phyloP scores from a whole-genome alignment of 2,888 invertebrate species.

The Abrostola triplasia region DNA sequence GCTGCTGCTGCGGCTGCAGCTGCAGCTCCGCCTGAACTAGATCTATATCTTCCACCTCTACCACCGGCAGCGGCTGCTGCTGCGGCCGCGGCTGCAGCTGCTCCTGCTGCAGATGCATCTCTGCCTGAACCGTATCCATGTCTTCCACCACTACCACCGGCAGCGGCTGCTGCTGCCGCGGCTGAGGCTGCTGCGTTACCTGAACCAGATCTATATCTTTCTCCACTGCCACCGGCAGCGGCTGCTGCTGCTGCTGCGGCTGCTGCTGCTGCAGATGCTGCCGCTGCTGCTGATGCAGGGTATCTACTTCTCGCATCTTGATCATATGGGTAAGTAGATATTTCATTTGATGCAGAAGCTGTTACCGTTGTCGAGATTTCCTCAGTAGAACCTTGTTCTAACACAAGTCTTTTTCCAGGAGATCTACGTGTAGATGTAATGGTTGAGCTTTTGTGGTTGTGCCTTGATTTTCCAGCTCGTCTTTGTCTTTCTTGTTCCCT shows the following conservation, averaged over 20 bases:
- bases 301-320: constrained; percentile 5
- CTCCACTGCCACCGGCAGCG: constrained; percentile 7
- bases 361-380: constrained; percentile 3
- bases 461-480: too few relatives aligned
- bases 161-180: constrained; percentile 17
- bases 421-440: too few relatives aligned
- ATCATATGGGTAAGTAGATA: background rate
- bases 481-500: background rate
- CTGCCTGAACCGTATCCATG: constrained; percentile 24
- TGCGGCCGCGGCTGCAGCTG: constrained; percentile 2
- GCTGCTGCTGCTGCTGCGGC: constrained; percentile 12
- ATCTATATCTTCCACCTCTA: too few relatives aligned
- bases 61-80: constrained; percentile 11
- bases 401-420: too few relatives aligned
- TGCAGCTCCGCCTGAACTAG: background rate
- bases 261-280: background rate
- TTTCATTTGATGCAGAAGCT: constrained; percentile 4
- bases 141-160: constrained; percentile 8
- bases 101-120: too few relatives aligned
- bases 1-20: constrained; percentile 24
- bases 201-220: background rate
- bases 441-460: too few relatives aligned
- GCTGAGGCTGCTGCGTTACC: constrained; percentile 1
- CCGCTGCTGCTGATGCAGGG: background rate
- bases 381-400: too few relatives aligned